A percentile compares a stretch with the other conserved stretches of the same genome.
Conservation (phyloP, 1,140 invertebrate species). For the Harlomillsia oculata region DNA sequence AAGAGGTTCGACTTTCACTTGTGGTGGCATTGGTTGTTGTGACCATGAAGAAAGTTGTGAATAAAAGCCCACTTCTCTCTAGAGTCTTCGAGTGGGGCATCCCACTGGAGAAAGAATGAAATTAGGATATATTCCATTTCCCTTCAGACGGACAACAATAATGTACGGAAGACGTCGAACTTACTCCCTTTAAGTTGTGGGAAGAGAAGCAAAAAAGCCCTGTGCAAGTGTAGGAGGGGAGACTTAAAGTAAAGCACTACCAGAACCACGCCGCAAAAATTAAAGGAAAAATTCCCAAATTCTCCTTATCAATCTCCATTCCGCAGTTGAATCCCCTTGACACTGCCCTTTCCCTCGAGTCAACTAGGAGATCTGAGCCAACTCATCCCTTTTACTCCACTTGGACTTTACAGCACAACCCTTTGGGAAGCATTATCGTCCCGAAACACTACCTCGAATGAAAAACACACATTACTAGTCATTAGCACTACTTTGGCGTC, state of each 20-base stretch:
- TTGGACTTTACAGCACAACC: too few relatives aligned
- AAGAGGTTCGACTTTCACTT: constrained; percentile 13
- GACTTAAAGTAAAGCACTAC: neutral
- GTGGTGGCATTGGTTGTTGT: constrained; percentile 1
- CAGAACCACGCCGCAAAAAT: constrained; percentile 4
- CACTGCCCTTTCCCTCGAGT: too few relatives aligned
- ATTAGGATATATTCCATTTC: constrained; percentile 34
- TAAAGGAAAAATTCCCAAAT: constrained; percentile 23
- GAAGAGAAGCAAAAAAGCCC: neutral
- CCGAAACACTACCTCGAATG: too few relatives aligned
- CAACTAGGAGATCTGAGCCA: too few relatives aligned
- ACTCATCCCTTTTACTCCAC: too few relatives aligned
- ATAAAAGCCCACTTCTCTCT: too few relatives aligned
- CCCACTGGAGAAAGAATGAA: constrained; percentile 22
- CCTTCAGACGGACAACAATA: constrained; percentile 22
- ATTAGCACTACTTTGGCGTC: too few relatives aligned
- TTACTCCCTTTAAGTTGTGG: neutral
- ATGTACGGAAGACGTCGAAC: neutral
- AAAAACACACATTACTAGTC: too few relatives aligned
- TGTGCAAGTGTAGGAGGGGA: neutral
- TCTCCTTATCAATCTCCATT: constrained; percentile 32
- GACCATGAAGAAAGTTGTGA: too few relatives aligned
- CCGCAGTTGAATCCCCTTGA: constrained; percentile 5
- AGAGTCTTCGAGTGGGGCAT: constrained; percentile 8
- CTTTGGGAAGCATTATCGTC: too few relatives aligned